Conservation (phyloP, 2,888 invertebrate species). For the Drosophila mulleri region DNA sequence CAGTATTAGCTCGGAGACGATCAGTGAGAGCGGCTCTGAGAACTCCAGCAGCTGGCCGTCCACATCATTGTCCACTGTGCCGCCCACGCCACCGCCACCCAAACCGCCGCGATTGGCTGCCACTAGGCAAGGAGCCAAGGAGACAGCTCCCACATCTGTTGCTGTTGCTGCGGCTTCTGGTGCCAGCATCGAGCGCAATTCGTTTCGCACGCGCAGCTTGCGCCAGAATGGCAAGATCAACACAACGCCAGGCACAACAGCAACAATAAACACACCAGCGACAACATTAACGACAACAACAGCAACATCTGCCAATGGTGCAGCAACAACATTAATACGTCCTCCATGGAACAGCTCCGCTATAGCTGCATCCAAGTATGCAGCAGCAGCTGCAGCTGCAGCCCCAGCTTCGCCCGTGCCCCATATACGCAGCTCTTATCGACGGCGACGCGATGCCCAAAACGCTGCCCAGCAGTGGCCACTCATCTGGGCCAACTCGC, state of each 20-base stretch:
- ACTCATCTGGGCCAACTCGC: slow-evolving; percentile 82
- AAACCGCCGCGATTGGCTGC: slow-evolving; percentile 65
- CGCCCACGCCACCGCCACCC: slow-evolving; percentile 48
- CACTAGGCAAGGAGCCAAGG: slow-evolving; percentile 56
- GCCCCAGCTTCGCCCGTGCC: slow-evolving; percentile 60
- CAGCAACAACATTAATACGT: slow-evolving; percentile 47
- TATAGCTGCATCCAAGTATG: slow-evolving; percentile 69
- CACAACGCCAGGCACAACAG: slow-evolving; percentile 9
- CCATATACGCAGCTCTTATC: slow-evolving; percentile 78
- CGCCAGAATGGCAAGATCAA: slow-evolving; percentile 54
- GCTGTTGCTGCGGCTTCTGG: background rate
- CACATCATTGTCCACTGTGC: slow-evolving; percentile 22
- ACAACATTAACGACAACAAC: slow-evolving; percentile 11
- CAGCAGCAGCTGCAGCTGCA: slow-evolving; percentile 52
- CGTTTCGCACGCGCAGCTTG: slow-evolving; percentile 73
- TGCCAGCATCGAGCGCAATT: slow-evolving; percentile 66
- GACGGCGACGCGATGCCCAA: slow-evolving; percentile 81
- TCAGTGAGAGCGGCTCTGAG: slow-evolving; percentile 85
- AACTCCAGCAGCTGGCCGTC: slow-evolving; percentile 79
- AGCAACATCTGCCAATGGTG: background rate
- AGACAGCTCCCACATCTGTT: slow-evolving; percentile 7
- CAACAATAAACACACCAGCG: slow-evolving; percentile 6
- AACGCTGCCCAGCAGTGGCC: slow-evolving; percentile 80
- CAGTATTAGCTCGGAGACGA: slow-evolving; percentile 85
- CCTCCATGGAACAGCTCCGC: slow-evolving; percentile 82